Percentiles rank a stretch among this genome's conserved stretches.
Conservation (phyloP, 2,797 vertebrate genomes). For the Enteromius anoplus region DNA sequence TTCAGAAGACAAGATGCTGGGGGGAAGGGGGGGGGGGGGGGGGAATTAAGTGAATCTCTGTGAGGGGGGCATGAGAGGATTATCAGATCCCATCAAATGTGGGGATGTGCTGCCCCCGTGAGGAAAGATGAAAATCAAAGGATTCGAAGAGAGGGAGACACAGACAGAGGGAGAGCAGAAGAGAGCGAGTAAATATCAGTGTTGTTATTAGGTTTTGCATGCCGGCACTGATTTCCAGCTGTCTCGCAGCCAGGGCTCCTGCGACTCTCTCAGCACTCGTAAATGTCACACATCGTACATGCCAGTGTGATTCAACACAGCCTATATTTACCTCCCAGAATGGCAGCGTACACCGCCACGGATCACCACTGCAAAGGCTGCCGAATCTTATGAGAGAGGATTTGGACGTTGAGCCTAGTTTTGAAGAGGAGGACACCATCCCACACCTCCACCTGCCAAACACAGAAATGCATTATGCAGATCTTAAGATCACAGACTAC, state of each 20-base stretch:
- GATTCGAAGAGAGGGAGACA: not conserved
- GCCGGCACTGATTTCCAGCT: slow-evolving; percentile 50
- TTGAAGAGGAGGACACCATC: slow-evolving; percentile 32
- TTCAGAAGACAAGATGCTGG: slow-evolving; percentile 37
- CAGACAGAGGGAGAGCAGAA: not conserved
- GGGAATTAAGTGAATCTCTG: slow-evolving; percentile 30
- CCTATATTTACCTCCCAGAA: slow-evolving; percentile 52
- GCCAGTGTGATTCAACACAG: slow-evolving; percentile 52
- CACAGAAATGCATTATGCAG: slow-evolving; percentile 35
- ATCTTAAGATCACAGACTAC: slow-evolving; percentile 32
- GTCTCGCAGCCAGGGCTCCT: slow-evolving; percentile 41
- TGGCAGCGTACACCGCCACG: slow-evolving; percentile 36
- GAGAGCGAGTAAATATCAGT: slow-evolving; percentile 40
- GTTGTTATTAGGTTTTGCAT: slow-evolving; percentile 47
- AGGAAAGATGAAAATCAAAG: slow-evolving; percentile 55
- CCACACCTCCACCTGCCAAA: slow-evolving; percentile 37
- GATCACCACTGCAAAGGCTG: slow-evolving; percentile 40
- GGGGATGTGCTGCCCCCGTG: slow-evolving; percentile 76
- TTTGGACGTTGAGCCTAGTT: slow-evolving; percentile 37
- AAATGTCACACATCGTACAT: slow-evolving; percentile 61
- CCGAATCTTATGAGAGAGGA: slow-evolving; percentile 31
- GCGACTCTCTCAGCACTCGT: slow-evolving; percentile 47
- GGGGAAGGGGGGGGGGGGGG: not conserved
- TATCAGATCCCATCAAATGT: slow-evolving; percentile 55
- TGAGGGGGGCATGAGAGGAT: slow-evolving; percentile 23